Evolutionary conservation across 2,888 invertebrate species (phyloP).

Genomic region (Aphodius sticticus): DNA sequence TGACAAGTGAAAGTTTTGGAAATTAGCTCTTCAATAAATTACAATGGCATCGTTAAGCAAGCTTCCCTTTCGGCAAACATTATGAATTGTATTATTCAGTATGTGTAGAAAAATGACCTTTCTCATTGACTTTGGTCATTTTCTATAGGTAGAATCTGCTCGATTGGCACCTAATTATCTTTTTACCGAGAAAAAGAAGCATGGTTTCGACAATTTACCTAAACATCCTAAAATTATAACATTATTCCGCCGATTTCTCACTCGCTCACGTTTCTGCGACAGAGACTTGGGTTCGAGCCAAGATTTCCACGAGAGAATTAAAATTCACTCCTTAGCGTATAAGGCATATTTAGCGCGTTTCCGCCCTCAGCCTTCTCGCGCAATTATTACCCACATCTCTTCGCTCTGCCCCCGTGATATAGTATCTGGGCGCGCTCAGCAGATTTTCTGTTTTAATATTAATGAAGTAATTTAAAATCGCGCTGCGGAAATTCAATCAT

Average conservation of each 20-base stretch:
- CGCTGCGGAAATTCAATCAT: conserved; percentile 30
- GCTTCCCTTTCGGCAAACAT: too few relatives aligned
- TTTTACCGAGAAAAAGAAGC: too few relatives aligned
- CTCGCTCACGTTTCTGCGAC: not conserved
- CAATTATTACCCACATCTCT: conserved; percentile 31
- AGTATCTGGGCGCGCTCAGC: conserved; percentile 31
- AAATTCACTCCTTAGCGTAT: conserved; percentile 19
- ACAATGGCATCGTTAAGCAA: too few relatives aligned
- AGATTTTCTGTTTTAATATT: conserved; percentile 37
- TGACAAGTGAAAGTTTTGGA: too few relatives aligned
- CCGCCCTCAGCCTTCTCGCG: conserved; percentile 13
- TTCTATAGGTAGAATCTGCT: too few relatives aligned
- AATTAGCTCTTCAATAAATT: too few relatives aligned
- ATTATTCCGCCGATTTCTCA: not conserved
- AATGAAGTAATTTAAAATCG: conserved; percentile 37
- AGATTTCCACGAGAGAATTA: conserved; percentile 17
- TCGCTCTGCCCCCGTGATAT: conserved; percentile 23
- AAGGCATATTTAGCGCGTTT: conserved; percentile 11
- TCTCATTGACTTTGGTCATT: too few relatives aligned
- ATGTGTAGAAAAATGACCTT: too few relatives aligned
- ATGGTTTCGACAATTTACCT: not conserved
- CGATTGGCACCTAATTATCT: too few relatives aligned
- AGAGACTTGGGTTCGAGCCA: not conserved
- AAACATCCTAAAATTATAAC: not conserved
- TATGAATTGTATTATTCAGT: too few relatives aligned